Percentiles rank a stretch among this genome's conserved stretches.
phyloP scores from a whole-genome alignment of 2,888 invertebrate genomes.

The Ceraclea dissimilis region DNA sequence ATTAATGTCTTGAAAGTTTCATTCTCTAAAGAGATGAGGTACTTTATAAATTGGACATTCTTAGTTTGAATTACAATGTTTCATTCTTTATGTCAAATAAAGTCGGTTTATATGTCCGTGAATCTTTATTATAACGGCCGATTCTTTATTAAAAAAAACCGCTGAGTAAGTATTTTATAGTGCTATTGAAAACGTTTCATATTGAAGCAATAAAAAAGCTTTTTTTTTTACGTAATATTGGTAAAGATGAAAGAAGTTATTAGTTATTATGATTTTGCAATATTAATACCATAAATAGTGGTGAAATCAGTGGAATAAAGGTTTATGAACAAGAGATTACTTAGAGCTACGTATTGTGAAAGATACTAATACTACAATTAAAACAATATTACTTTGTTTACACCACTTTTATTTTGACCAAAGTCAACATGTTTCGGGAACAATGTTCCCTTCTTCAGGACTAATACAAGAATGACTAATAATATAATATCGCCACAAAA shows the following conservation, averaged over 20 bases:
- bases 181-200: background rate
- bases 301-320: too few species aligned
- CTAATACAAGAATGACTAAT: too few species aligned
- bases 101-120: background rate
- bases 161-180: background rate
- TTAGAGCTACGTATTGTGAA: too few species aligned
- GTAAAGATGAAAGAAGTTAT: background rate
- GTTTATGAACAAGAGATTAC: too few species aligned
- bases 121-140: background rate
- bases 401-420: too few species aligned
- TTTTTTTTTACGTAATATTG: background rate
- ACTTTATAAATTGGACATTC: background rate
- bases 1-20: background rate
- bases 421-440: too few species aligned
- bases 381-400: too few species aligned
- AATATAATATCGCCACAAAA: too few species aligned
- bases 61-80: background rate
- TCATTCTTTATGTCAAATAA: background rate
- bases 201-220: background rate
- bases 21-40: background rate
- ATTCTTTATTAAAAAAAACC: background rate
- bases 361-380: too few species aligned
- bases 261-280: background rate
- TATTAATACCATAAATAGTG: too few species aligned
- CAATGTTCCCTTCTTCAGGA: too few species aligned